Percentiles rank a stretch among this genome's conserved stretches.
Evolutionary conservation across 1,140 invertebrate genomes (phyloP).

Genomic region (Ptiloglossa arizonensis): DNA sequence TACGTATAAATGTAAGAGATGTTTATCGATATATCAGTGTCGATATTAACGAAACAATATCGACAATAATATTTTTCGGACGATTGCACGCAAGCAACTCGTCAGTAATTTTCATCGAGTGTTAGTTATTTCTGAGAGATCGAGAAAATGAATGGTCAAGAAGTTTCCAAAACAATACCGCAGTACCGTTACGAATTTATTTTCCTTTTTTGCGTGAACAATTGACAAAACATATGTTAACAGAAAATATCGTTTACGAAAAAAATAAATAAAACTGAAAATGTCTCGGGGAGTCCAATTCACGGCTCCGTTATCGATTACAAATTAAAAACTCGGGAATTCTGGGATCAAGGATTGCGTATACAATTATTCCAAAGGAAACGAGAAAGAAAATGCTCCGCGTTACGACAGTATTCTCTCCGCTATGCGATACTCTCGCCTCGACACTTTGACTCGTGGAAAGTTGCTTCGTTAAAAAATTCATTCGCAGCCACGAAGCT

Average conservation of each 20-base stretch:
- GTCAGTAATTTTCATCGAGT: too few relatives aligned
- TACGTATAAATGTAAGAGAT: too few relatives aligned
- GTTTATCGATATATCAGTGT: too few relatives aligned
- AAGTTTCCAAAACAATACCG: slow-evolving; percentile 7
- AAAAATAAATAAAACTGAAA: slow-evolving; percentile 34
- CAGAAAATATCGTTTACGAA: slow-evolving; percentile 25
- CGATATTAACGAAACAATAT: too few relatives aligned
- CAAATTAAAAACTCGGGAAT: slow-evolving; percentile 20
- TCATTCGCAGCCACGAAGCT: not conserved
- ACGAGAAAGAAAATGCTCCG: not conserved
- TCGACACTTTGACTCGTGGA: not conserved
- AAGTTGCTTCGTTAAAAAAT: not conserved
- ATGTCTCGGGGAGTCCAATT: not conserved
- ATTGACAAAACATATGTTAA: slow-evolving; percentile 12
- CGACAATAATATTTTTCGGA: too few relatives aligned
- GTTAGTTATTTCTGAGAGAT: too few relatives aligned
- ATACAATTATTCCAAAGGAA: not conserved
- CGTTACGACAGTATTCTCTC: slow-evolving; percentile 29
- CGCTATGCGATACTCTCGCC: slow-evolving; percentile 13
- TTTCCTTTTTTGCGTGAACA: slow-evolving; percentile 20
- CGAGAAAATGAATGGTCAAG: not conserved
- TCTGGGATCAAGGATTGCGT: not conserved
- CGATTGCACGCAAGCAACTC: too few relatives aligned
- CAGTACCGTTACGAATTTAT: slow-evolving; percentile 21
- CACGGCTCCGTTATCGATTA: not conserved